Evolutionary conservation across 2,113 vertebrate species (phyloP).

Genomic region (Tautogolabrus adspersus): DNA sequence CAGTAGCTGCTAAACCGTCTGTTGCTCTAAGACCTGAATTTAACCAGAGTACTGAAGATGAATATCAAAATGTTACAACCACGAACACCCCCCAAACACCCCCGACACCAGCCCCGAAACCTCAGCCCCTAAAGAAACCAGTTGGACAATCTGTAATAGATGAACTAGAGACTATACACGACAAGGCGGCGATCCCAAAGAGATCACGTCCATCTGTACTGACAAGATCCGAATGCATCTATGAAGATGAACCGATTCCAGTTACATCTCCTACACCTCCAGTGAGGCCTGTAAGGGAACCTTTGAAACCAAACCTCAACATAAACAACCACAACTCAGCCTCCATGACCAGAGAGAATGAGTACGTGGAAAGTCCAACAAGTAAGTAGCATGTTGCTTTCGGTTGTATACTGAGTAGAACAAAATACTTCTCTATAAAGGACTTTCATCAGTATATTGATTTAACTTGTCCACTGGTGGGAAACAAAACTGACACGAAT

Average conservation of each 20-base stretch:
- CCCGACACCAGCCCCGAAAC: slow-evolving; percentile 82
- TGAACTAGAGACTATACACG: slow-evolving; percentile 53
- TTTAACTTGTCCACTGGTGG: too few species aligned
- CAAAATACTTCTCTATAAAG: background rate
- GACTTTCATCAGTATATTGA: too few species aligned
- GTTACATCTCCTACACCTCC: slow-evolving; percentile 27
- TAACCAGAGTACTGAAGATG: slow-evolving; percentile 8
- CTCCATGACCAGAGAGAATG: slow-evolving; percentile 26
- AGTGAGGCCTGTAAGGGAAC: slow-evolving; percentile 56
- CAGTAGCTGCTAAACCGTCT: slow-evolving; percentile 86
- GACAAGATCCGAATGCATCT: slow-evolving; percentile 77
- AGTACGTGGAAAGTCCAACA: slow-evolving; percentile 9
- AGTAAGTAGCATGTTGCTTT: slow-evolving; percentile 64
- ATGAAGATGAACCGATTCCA: slow-evolving; percentile 66
- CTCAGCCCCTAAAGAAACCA: slow-evolving; percentile 83
- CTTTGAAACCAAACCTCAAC: slow-evolving; percentile 75
- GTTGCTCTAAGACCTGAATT: slow-evolving; percentile 81
- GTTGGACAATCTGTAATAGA: slow-evolving; percentile 38
- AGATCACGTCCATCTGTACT: slow-evolving; percentile 73
- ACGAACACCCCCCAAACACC: slow-evolving; percentile 49
- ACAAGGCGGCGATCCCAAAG: slow-evolving; percentile 51
- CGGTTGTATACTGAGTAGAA: background rate
- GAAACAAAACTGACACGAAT: too few species aligned
- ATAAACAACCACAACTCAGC: slow-evolving; percentile 80
- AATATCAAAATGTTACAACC: slow-evolving; percentile 22